Conservation (phyloP, 2,113 vertebrate species). For the Calonectris borealis region DNA sequence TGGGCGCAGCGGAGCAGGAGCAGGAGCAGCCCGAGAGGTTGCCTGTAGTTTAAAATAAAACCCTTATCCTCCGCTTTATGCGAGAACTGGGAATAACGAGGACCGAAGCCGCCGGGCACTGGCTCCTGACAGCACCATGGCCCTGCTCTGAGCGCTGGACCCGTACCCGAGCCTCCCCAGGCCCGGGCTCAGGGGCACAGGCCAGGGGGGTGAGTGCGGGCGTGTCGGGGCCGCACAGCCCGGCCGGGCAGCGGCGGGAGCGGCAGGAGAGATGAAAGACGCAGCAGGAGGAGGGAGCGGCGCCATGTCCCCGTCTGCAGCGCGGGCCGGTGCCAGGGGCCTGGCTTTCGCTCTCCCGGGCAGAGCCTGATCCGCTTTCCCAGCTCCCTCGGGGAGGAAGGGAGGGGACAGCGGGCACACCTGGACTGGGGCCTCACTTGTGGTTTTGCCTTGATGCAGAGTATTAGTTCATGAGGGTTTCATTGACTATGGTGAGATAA, state of each 20-base stretch:
- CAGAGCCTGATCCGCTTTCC: neutral
- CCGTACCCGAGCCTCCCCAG: neutral
- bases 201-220: neutral
- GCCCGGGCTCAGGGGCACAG: neutral
- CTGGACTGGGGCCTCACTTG: no score
- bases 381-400: neutral
- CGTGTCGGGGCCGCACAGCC: neutral
- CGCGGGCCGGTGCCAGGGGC: neutral
- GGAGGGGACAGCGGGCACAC: no score
- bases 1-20: neutral
- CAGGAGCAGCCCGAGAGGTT: neutral
- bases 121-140: neutral
- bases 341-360: neutral
- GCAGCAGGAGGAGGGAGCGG: neutral
- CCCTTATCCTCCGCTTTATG: neutral
- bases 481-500: slow-evolving; percentile 60
- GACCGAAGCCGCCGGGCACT: no score
- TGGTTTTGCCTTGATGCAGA: neutral
- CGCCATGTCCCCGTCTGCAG: neutral
- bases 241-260: neutral
- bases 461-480: slow-evolving; percentile 17
- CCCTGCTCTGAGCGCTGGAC: neutral
- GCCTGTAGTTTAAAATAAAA: neutral
- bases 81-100: no score
- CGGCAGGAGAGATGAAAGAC: neutral